Evolutionary conservation across 1,140 invertebrate species (phyloP), one percentile per base, ranked within the genome.

Genomic region (Charaxes varanes): DNA sequence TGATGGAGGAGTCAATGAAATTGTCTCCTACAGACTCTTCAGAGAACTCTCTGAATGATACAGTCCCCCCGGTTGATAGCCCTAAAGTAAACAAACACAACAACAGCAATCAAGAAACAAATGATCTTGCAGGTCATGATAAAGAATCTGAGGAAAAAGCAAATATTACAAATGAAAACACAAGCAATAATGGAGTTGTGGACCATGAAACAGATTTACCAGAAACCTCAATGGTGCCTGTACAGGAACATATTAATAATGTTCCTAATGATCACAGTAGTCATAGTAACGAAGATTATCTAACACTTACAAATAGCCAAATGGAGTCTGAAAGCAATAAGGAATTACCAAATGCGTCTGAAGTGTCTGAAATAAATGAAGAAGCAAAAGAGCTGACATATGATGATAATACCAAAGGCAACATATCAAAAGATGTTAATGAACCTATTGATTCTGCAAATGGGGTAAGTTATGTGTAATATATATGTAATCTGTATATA

Each of bases 1-100:
- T 46, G 46, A 65, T 71, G 64, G 70, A 67, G 19, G 62, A 67
- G 27, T 40, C 53, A 14, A 51, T 57, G 38, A 56, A 60, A 11
- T 36, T 57, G 31, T 49, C 57, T 34, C 28, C 32, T 7, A 41
- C 51, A 10, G 37, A 26, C 23, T 23, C 15, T 14, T 41, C 51
- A 13, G 47, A 51, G 17, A 36, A 44, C 8, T 8, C 26, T 18
- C 32, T 19, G 2, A 15, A 35, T 5, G 27, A 24, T 24, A 10
- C 4, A 6, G 5, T n/a, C 12, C 12, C 3, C 14, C 4, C 5
- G 14, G 24, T 8, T 2, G 21, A 24, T 10, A 19, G 31, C 7
- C 3, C 12, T 22, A 17, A 18, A 31, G 13, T 19, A 16, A 41
- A n/a, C n/a, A n/a, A 32, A 16, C 17, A 23, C 4, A 41, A 23